Conservation (phyloP, 1,140 invertebrate genomes). For the Akabosia matsudoensis region DNA sequence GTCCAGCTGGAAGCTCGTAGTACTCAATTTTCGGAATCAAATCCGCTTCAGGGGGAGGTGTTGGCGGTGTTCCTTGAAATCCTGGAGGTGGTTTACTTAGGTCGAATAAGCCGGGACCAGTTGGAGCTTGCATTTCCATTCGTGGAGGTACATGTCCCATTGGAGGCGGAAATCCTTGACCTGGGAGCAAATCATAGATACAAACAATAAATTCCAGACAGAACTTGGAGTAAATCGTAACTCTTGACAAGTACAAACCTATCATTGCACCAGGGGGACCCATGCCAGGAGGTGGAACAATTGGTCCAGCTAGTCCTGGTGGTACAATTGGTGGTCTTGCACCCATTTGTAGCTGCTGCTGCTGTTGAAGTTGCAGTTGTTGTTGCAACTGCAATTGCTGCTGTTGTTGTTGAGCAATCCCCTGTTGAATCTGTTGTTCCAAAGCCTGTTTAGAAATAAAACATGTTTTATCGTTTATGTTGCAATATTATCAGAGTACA, state of each 20-base stretch:
- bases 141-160: background rate
- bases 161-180: slow-evolving; percentile 59
- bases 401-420: slow-evolving; percentile 36
- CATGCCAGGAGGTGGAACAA: slow-evolving; percentile 39
- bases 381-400: slow-evolving; percentile 55
- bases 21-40: slow-evolving; percentile 88
- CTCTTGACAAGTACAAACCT: background rate
- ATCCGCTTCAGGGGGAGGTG: slow-evolving; percentile 56
- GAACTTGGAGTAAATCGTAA: too few relatives aligned
- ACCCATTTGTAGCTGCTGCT: slow-evolving; percentile 58
- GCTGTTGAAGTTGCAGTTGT: slow-evolving; percentile 58
- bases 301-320: background rate
- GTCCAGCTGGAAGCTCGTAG: slow-evolving; percentile 90
- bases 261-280: background rate
- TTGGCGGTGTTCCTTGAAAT: slow-evolving; percentile 58
- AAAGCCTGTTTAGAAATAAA: slow-evolving; percentile 19
- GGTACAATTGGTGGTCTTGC: slow-evolving; percentile 49
- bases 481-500: background rate
- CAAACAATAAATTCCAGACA: too few relatives aligned
- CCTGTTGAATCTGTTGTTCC: slow-evolving; percentile 45
- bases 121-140: slow-evolving; percentile 4
- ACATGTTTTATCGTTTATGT: background rate
- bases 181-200: too few relatives aligned
- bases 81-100: slow-evolving; percentile 75
- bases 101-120: slow-evolving; percentile 53